Evolutionary conservation across 2,113 vertebrate species (phyloP).

Genomic region (Eretmochelys imbricata): DNA sequence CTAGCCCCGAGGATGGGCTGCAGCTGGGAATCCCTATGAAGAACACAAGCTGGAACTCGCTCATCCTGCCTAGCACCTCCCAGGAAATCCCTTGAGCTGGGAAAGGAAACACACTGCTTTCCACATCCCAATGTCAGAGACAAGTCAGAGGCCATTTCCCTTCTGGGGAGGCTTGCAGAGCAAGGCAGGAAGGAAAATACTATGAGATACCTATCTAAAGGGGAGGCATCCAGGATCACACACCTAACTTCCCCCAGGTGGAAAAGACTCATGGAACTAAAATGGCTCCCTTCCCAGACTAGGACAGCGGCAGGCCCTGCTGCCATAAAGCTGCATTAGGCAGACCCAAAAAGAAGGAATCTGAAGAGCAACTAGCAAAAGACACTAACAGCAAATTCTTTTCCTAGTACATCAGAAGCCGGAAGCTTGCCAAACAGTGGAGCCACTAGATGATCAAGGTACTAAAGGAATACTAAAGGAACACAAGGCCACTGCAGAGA

Average conservation of each 20-base stretch:
- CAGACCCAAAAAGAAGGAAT: neutral
- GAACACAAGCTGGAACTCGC: neutral
- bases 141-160: neutral
- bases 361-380: neutral
- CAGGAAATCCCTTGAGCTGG: neutral
- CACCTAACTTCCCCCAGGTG: neutral
- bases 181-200: neutral
- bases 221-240: neutral
- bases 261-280: neutral
- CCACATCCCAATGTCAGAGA: neutral
- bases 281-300: neutral
- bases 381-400: neutral
- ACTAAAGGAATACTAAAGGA: neutral
- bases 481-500: neutral
- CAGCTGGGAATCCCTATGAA: neutral
- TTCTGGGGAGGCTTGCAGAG: rapidly evolving
- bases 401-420: neutral
- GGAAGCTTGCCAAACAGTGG: neutral
- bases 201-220: neutral
- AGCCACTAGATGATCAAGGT: neutral
- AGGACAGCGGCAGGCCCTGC: neutral
- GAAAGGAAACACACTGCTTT: neutral
- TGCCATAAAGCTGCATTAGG: neutral
- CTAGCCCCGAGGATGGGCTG: neutral
- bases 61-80: neutral